Evolutionary conservation across 2,888 invertebrate species (phyloP), one percentile per base, ranked within the genome.

Genomic region (Byasa hedistus): DNA sequence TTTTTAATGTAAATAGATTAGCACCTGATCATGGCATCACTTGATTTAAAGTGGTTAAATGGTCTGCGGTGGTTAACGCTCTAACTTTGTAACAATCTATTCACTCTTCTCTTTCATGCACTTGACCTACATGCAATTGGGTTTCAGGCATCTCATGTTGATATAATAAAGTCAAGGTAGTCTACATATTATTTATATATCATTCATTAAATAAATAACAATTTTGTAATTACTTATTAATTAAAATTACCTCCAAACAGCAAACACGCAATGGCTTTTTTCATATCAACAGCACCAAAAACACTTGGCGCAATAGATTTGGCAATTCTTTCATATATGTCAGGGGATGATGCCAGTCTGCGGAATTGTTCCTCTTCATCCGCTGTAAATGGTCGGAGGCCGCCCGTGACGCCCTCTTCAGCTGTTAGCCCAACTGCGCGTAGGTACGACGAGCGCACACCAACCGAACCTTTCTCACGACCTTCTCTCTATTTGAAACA

Each of bases 251-350:
- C 99, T 74, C 99, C 99, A 91, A 99, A 99, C 52, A 99, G 89
- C 69, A 99, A 92, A 77, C 98, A 97, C 17, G 98, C 96, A 66
- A 99, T 98, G 3, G 99, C 98, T 86, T 98, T 99, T 85, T 99
- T 99, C 75, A 99, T 98, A 83, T 99, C 99, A 1, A 92, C 83
- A 23, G 95, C 96, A 0, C 99, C 99, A 83, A 95, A 99, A 72
- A 99, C 99, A 73, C 99, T 99, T 0, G 99, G 99, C 0, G 99
- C 99, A 77, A 99, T 95, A 61, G 98, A 98, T 75, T 93, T 94
- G 0, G 98, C 94, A 66, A 99, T 93, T 65, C 96, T 94, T 2
- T 99, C 98, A 81, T 98, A 98, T 58, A 98, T 94, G 83, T 98
- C 96, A 0, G 96, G 94, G 10, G 96, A 94, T 1, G 96, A 94